A percentile compares a stretch with the other conserved stretches of the same genome.
phyloP scores from a whole-genome alignment of 2,888 invertebrate species.

The Alcis repandata region DNA sequence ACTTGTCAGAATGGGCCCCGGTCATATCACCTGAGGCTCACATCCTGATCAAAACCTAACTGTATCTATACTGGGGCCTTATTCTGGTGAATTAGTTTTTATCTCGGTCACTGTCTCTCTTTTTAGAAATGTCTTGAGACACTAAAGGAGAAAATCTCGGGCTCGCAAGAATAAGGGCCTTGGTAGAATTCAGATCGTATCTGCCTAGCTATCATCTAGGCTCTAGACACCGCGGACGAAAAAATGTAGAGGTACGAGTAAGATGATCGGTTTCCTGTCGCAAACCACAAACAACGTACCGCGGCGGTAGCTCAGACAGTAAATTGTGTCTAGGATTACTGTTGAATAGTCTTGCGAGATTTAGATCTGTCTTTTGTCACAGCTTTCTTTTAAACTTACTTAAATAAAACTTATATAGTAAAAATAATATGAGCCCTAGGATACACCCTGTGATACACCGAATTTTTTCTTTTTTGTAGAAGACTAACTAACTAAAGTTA shows the following conservation, averaged over 20 bases:
- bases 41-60: constrained; percentile 18
- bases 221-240: constrained; percentile 16
- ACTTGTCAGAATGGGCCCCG: too few species aligned
- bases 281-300: constrained; percentile 5
- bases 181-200: constrained; percentile 9
- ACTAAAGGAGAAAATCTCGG: too few species aligned
- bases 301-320: background rate
- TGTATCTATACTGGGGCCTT: constrained; percentile 4
- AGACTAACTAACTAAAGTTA: background rate
- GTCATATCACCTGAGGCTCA: constrained; percentile 13
- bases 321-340: background rate
- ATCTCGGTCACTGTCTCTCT: too few species aligned
- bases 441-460: constrained; percentile 2
- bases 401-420: background rate
- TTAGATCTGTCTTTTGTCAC: background rate
- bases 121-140: too few species aligned
- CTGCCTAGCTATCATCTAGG: constrained; percentile 21
- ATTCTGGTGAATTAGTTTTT: too few species aligned
- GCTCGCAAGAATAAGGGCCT: too few species aligned
- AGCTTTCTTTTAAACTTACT: background rate
- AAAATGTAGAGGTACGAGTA: too few species aligned
- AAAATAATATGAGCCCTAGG: background rate
- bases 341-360: too few species aligned
- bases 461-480: background rate
- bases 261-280: constrained; percentile 19